Base-by-base conservation (phyloP, 2,797 vertebrate genomes). In the Sebastes steindachneri region DNA sequence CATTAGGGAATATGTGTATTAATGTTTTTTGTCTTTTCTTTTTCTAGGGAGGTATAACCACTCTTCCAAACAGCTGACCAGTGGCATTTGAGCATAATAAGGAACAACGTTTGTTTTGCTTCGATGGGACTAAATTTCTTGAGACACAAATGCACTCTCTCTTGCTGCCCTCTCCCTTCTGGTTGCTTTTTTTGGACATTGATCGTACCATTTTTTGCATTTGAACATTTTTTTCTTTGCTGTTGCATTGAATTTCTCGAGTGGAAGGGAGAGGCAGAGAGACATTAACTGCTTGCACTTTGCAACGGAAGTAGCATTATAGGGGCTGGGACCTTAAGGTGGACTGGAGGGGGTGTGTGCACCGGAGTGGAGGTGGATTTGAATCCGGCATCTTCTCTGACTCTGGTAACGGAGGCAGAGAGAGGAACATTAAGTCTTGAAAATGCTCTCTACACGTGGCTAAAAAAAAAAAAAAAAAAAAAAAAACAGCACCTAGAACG, bases 211-310 rank as follows among this genome's bases (percentile, higher is more conserved):
- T 66, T 73, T 73, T 59, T 76, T 72, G 76, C 87, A 85, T 84
- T 79, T 72, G 68, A 74, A 90, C 80, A 86, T 68, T 55, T 57
- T 14, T 68, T 66, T 66, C 37, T 79, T 78, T 88, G 85, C 80
- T 59, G 79, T 90, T 88, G 84, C 82, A 60, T 90, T 91, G 73
- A 78, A 70, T 68, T 85, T 58, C 66, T 77, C 2, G 67, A 78
- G 62, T 9, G 41, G 90, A 84, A 77, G 84, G 87, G 90, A 88
- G 90, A 82, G 83, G 85, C 85, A 73, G 79, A 82, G 90, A 91
- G 92, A 92, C 86, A 69, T 86, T 82, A 91, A 95, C 90, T 92
- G 91, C 81, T 94, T 96, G 96, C 96, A 96, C 96, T 96, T 96
- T 96, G 93, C 89, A 86, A 92, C 25, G 75, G 86, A 93, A 89